Base-by-base conservation (phyloP, 1,140 invertebrate genomes). In the Alviniconcha marisindica region DNA sequence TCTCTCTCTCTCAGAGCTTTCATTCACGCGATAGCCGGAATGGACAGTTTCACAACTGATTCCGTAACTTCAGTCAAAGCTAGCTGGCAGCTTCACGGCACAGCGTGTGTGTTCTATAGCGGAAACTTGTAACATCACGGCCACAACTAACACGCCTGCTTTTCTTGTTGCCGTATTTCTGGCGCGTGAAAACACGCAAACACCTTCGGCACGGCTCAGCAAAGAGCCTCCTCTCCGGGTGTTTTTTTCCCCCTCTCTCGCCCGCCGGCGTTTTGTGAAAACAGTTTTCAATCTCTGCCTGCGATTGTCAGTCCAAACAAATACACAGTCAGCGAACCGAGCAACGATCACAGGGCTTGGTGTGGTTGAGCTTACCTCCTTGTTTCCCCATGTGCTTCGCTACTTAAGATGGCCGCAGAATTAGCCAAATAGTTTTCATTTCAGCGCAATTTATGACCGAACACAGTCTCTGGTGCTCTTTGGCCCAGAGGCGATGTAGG, bases 241-340 rank as follows among this genome's bases (percentile, higher is more conserved):
- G n/a, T 63, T 63, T 31, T 63, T 63, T 31, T 63, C 60, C 44
- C 5, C 44, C 44, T 18, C 5, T 48, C 44, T 48, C 7, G 44
- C 44, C 18, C 44, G 7, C 44, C 44, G 44, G 44, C 10, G 42
- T 44, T 40, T 28, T 2, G 28, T 21, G 15, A 82, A 54, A 31
- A 71, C 48, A 38, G 42, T 71, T 44, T 28, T 51, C n/a, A 21
- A 42, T 44, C 63, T 36, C 38, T n/a, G 33, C 56, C 66, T 38
- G 79, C 40, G 60, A 66, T 66, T 40, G 31, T 14, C 48, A 28
- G 44, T 28, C 28, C 44, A 51, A 82, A 82, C 69, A 51, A 82
- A 60, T 69, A 56, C 31, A 12, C 40, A 15, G 38, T 31, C 56
- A 44, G 79, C 42, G 66, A 66, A 63, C 21, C 60, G 60, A 5